phyloP scores from a whole-genome alignment of 2,113 vertebrate species.

The Phasianus colchicus region DNA sequence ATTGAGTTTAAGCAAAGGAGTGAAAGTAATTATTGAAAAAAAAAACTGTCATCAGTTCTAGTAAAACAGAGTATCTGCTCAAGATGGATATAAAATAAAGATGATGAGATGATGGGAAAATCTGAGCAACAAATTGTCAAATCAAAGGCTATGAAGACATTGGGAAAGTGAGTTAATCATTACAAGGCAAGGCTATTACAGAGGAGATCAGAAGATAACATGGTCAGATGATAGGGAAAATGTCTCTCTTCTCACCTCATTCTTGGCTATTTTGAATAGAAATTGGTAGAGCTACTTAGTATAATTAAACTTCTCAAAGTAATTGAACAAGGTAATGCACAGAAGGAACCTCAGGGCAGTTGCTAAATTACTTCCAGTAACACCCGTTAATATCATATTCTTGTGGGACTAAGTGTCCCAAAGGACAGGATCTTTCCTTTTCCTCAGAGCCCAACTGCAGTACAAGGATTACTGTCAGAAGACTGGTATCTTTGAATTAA shows the following conservation, averaged over 20 bases:
- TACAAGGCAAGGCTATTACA: not conserved
- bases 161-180: not conserved
- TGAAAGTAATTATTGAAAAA: conserved; percentile 38
- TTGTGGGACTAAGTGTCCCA: not conserved
- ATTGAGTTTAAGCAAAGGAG: not conserved
- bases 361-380: not conserved
- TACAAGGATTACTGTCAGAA: not conserved
- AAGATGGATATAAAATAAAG: conserved; percentile 4
- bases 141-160: not conserved
- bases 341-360: not conserved
- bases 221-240: not conserved
- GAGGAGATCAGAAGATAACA: not conserved
- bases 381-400: not conserved
- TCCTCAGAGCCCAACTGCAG: not conserved
- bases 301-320: conserved; percentile 14
- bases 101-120: conserved; percentile 8
- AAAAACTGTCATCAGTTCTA: conserved; percentile 14
- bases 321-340: not conserved
- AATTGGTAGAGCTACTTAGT: not conserved
- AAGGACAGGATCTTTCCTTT: not conserved
- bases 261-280: not conserved
- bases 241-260: not conserved
- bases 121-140: conserved; percentile 24
- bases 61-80: conserved; percentile 20
- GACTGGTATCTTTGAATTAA: not conserved